A percentile compares a stretch with the other conserved stretches of the same genome.
These are phyloP conservation scores for Brachionus rotundiformis DNA, from an alignment of 1,140 invertebrate species.

Conservation along the genomic window DNA sequence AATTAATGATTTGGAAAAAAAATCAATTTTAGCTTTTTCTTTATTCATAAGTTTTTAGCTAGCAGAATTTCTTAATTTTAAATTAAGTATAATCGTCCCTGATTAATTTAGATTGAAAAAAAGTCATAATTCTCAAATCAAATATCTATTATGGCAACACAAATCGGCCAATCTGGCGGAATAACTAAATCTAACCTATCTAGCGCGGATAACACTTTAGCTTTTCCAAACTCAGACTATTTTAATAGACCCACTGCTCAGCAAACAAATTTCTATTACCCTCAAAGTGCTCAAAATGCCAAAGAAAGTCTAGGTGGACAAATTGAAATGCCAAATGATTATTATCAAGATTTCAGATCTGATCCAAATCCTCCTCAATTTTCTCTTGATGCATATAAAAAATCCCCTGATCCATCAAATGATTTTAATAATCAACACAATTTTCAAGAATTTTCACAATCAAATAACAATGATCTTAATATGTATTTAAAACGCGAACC, in stretches of 20 bases:
- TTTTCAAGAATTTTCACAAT: neutral
- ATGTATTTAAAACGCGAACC: slow-evolving; percentile 10
- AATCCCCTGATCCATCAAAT: neutral
- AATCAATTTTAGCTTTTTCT: neutral
- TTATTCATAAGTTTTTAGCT: neutral
- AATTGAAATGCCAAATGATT: neutral
- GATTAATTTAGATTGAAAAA: neutral
- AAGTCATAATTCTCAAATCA: neutral
- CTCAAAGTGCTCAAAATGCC: slow-evolving; percentile 36
- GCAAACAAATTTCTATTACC: slow-evolving; percentile 7
- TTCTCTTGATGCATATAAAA: slow-evolving; percentile 23
- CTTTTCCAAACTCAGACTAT: neutral
- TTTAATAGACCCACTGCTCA: neutral
- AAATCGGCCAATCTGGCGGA: neutral
- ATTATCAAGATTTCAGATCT: neutral
- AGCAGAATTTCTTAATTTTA: neutral
- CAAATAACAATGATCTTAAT: neutral
- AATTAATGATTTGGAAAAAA: slow-evolving; percentile 32
- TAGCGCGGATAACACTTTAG: slow-evolving; percentile 24
- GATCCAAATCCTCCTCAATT: neutral
- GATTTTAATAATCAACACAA: neutral
- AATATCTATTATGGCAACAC: neutral
- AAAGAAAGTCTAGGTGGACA: slow-evolving; percentile 13
- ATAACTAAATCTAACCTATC: slow-evolving; percentile 41
- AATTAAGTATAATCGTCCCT: neutral